Evolutionary conservation across 1,140 invertebrate species (phyloP), one percentile per base, ranked within the genome.

Genomic region (Drosophila lacertosa): DNA sequence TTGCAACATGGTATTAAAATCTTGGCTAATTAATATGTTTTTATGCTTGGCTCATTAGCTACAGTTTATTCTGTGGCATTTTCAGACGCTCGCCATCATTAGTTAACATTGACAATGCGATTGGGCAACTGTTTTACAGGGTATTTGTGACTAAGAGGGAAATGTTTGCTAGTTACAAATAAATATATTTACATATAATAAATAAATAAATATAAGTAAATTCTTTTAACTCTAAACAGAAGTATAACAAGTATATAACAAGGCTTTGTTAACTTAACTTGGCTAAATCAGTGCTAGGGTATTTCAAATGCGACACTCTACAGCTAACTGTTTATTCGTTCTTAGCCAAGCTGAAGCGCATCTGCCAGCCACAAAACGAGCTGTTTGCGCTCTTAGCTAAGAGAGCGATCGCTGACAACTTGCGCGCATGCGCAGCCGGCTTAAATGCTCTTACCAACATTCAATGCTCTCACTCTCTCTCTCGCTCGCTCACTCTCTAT

Each of bases 11-110:
- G 54, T 16, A 37, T 15, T 10, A 18, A 29, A 16, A 29, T 42
- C 45, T 54, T 63, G 65, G 59, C 53, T 70, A 74, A 78, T 82
- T 82, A 82, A 82, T 82, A 69, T 72, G 58, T 44, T 53, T 47
- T 29, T 9, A 39, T 4, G 35, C 57, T 66, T 29, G 37, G 39
- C 26, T 64, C 67, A 71, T 58, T 35, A 59, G 57, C 42, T 57
- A 45, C 44, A 35, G 47, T 54, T 42, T 7, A 44, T 64, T 74
- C 71, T 70, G 33, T 51, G 47, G n/a, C 45, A 26, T 35, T 24
- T 32, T 35, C 15, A 24, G 33, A n/a, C 40, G 22, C 16, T 15
- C 45, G 15, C 24, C 50, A 62, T 67, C 68, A 73, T 68, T 73
- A 62, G 63, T 64, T 58, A 74, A 35, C 60, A 66, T 72, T 64